These are phyloP conservation scores for Leucophenga varia DNA, from an alignment of 1,140 invertebrate genomes.

Conservation along the genomic window DNA sequence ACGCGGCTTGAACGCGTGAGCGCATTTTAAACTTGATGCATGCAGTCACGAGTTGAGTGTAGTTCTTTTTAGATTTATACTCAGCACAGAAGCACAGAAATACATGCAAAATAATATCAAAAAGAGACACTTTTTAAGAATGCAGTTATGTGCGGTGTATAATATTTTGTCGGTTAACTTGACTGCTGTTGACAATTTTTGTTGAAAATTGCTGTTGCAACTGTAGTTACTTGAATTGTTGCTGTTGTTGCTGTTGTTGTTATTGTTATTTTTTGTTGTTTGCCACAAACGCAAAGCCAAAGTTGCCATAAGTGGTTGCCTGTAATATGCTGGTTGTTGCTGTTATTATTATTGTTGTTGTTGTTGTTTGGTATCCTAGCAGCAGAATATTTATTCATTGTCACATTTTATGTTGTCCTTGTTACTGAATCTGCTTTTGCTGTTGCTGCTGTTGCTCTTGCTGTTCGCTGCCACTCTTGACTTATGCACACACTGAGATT, in stretches of 20 bases:
- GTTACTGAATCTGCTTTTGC: slow-evolving; percentile 10
- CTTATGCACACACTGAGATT: not conserved
- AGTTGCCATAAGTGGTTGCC: not conserved
- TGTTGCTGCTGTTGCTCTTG: no score
- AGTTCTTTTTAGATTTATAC: no score
- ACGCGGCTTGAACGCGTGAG: slow-evolving; percentile 42
- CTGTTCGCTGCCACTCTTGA: no score
- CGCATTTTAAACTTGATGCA: slow-evolving; percentile 40
- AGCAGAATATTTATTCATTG: slow-evolving; percentile 25
- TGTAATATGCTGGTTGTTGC: slow-evolving; percentile 4
- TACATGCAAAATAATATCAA: no score
- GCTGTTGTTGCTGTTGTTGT: no score
- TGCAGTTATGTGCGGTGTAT: slow-evolving; percentile 11
- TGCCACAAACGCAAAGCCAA: no score
- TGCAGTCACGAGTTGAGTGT: slow-evolving; percentile 16
- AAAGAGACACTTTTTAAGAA: slow-evolving; percentile 21
- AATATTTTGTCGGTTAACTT: not conserved
- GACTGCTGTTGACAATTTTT: slow-evolving; percentile 49
- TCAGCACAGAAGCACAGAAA: no score
- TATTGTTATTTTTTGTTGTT: no score
- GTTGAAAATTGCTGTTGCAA: slow-evolving; percentile 15
- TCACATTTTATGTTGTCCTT: slow-evolving; percentile 39
- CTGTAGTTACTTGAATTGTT: no score
- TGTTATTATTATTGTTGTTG: slow-evolving; percentile 33
- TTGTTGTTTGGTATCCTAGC: slow-evolving; percentile 19